Base-by-base conservation (phyloP, 2,888 invertebrate species). In the Schizotus pectinicornis region DNA sequence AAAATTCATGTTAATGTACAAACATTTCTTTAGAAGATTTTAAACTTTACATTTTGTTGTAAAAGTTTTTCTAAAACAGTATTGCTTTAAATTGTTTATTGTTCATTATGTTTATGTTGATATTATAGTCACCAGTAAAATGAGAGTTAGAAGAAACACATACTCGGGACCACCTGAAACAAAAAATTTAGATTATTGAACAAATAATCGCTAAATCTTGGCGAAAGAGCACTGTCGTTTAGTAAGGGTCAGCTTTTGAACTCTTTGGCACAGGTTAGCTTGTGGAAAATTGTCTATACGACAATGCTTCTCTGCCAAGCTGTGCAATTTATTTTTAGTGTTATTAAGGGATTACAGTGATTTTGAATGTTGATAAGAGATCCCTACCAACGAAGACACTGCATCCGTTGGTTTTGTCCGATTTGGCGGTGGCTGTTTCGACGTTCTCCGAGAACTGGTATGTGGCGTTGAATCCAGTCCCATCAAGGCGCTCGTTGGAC, bases 401-500 rank as follows among this genome's bases (percentile, higher is more conserved):
- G 38, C 52, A 45, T 41, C 57, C 52, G 33, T 31, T 52, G 3
- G 41, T 57, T 13, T 51, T 46, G 14, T 42, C 57, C 8, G 39
- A 6, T 31, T 47, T 81, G 62, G 81, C 77, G 54, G 82, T 83
- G 67, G 79, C 81, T 63, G 80, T 80, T 74, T 89, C 89, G 54
- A 86, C 84, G 72, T 88, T 86, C 79, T 88, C 86, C 74, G 88
- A 79, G 80, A 97, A 97, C 74, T 91, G 90, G 81, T 94, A 98
- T 65, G 89, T 88, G 7, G 95, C 97, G 74, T 92, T 91, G 80
- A 98, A 98, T 41, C 98, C 98, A 30, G 92, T 93, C 38, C 91
- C 95, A 75, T 98, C 97, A 68, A 95, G 89, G 65, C 95, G 86
- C 77, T 94, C 93, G 79, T 98, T 98, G 3, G 97, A 95, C 74